phyloP scores from a whole-genome alignment of 2,113 vertebrate genomes.

The Calyptommatus sinebrachiatus region DNA sequence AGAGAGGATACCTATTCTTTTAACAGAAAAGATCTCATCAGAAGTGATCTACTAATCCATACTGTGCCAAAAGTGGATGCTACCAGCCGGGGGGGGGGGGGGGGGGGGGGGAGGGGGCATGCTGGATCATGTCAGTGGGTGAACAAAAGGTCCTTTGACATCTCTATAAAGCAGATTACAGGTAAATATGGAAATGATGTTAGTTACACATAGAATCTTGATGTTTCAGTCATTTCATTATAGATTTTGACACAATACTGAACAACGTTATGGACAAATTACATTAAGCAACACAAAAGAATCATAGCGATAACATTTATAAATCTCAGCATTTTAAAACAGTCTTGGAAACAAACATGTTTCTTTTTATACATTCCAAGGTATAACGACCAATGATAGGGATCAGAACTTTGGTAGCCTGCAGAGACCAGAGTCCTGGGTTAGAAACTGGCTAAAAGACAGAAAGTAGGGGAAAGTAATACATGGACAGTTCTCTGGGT shows the following conservation, averaged over 20 bases:
- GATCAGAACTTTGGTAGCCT: too few species aligned
- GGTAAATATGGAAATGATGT: too few species aligned
- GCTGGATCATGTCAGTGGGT: too few species aligned
- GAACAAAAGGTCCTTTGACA: too few species aligned
- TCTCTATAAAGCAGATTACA: too few species aligned
- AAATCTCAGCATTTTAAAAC: background rate
- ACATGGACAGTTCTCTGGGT: too few species aligned
- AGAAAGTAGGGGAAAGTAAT: too few species aligned
- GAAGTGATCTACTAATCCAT: conserved; percentile 50
- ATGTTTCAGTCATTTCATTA: conserved; percentile 25
- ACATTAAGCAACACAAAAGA: conserved; percentile 10
- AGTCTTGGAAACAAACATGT: background rate
- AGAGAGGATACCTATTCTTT: conserved; percentile 26
- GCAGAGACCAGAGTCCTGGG: too few species aligned
- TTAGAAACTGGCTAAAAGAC: too few species aligned
- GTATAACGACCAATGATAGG: too few species aligned
- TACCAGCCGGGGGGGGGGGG: background rate
- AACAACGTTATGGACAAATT: background rate
- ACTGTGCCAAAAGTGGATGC: conserved; percentile 25
- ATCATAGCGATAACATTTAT: background rate
- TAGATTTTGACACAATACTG: conserved; percentile 2
- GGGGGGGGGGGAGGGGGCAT: background rate
- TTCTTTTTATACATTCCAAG: too few species aligned
- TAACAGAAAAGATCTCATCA: conserved; percentile 33
- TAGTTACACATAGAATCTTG: background rate